Conservation (phyloP, 2,113 vertebrate genomes). For the Boulengerochromis microlepis region DNA sequence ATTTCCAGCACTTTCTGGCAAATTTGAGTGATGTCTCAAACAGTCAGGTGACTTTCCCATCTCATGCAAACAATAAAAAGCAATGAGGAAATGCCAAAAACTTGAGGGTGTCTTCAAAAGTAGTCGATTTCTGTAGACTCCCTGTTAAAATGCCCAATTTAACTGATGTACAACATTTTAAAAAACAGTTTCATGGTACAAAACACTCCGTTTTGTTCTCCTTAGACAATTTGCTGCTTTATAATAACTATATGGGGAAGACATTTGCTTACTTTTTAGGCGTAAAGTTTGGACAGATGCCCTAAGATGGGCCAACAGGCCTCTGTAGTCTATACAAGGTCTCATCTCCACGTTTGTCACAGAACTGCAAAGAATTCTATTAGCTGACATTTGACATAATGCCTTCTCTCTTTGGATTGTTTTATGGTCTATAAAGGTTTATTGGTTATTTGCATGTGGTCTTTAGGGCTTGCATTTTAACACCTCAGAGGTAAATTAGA, state of each 20-base stretch:
- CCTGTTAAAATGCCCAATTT: background rate
- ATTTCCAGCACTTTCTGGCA: background rate
- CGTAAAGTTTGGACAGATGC: background rate
- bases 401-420: background rate
- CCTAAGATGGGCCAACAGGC: background rate
- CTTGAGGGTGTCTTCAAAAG: background rate
- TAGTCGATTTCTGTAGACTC: accelerated
- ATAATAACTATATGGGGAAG: background rate
- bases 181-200: background rate
- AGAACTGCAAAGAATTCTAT: background rate
- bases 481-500: background rate
- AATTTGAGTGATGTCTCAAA: background rate
- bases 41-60: background rate
- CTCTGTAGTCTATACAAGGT: background rate
- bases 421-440: background rate
- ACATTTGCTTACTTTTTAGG: background rate
- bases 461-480: accelerated
- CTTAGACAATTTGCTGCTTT: accelerated
- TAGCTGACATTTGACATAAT: background rate
- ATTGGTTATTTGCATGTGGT: accelerated
- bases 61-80: background rate
- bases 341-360: accelerated
- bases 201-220: accelerated
- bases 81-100: background rate
- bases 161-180: background rate